phyloP scores from a whole-genome alignment of 2,888 invertebrate genomes.

The Lacanobia wlatinum region DNA sequence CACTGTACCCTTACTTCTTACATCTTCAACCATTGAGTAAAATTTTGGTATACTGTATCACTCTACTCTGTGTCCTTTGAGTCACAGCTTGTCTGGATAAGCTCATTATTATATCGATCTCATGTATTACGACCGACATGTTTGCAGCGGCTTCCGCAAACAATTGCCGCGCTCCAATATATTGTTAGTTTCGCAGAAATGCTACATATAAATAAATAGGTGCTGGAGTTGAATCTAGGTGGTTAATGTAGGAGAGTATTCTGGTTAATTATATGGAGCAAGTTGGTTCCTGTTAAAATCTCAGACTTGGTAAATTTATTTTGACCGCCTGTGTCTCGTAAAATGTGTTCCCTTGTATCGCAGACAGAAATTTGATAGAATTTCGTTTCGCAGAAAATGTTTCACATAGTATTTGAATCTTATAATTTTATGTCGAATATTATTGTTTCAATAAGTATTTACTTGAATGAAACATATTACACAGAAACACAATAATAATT shows the following conservation, averaged over 20 bases:
- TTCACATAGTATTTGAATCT: too few species aligned
- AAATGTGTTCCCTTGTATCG: too few species aligned
- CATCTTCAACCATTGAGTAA: too few species aligned
- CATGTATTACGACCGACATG: constrained; percentile 2
- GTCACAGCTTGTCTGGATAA: constrained; percentile 42
- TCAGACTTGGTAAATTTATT: too few species aligned
- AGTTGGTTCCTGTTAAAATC: too few species aligned
- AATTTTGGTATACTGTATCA: not conserved
- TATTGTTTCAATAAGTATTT: too few species aligned
- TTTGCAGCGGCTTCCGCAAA: constrained; percentile 46
- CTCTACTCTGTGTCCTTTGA: constrained; percentile 18
- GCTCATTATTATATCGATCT: constrained; percentile 34
- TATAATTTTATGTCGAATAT: too few species aligned
- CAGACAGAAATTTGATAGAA: too few species aligned
- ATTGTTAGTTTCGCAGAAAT: constrained; percentile 30
- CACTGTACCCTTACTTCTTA: not conserved
- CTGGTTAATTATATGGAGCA: not conserved
- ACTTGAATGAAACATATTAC: too few species aligned
- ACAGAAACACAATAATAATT: too few species aligned
- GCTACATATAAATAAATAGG: constrained; percentile 9
- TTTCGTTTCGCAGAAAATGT: too few species aligned
- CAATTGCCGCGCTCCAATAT: constrained; percentile 37
- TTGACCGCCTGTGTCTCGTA: too few species aligned
- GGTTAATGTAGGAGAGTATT: not conserved
- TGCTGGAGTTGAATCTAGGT: not conserved